Evolutionary conservation across 2,797 vertebrate species (phyloP).

Genomic region (Anguilla pacifica): DNA sequence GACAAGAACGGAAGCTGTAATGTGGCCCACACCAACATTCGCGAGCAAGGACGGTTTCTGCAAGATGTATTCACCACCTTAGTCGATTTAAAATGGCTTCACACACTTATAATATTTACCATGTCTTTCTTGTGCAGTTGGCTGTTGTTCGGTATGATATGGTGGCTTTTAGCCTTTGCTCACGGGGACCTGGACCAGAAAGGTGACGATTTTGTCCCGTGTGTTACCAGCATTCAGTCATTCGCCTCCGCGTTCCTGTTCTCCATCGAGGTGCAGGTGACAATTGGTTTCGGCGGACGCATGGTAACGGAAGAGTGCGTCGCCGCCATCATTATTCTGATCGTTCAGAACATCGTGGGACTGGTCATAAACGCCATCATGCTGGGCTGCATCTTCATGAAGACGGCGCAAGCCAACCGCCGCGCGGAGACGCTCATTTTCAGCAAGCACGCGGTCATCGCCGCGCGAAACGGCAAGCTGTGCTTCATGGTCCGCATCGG

Average conservation of each 20-base stretch:
- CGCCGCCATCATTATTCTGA: conserved; percentile 86
- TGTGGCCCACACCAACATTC: conserved; percentile 97
- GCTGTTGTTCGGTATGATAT: conserved; percentile 95
- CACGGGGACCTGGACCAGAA: conserved; percentile 87
- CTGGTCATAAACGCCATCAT: conserved; percentile 97
- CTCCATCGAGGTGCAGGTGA: conserved; percentile 98
- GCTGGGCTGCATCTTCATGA: conserved; percentile 99
- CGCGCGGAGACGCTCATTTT: conserved; percentile 97
- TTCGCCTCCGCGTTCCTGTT: conserved; percentile 97
- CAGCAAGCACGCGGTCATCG: conserved; percentile 92
- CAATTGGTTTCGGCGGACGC: conserved; percentile 93
- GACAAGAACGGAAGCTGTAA: conserved; percentile 93
- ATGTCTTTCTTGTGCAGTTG: conserved; percentile 98
- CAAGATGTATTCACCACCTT: conserved; percentile 97
- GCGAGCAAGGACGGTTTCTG: conserved; percentile 95
- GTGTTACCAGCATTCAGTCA: conserved; percentile 91
- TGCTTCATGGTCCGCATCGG: conserved; percentile 97
- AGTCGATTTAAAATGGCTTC: conserved; percentile 94
- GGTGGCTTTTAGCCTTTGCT: conserved; percentile 97
- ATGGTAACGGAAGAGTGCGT: conserved; percentile 98
- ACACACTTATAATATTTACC: conserved; percentile 95
- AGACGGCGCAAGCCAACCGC: conserved; percentile 92
- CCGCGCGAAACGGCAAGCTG: conserved; percentile 81
- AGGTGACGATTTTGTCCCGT: conserved; percentile 73
- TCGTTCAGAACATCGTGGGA: conserved; percentile 95